Evolutionary conservation across 2,888 invertebrate genomes (phyloP), one percentile per base, ranked within the genome.

Genomic region (Drosophila antonietae): DNA sequence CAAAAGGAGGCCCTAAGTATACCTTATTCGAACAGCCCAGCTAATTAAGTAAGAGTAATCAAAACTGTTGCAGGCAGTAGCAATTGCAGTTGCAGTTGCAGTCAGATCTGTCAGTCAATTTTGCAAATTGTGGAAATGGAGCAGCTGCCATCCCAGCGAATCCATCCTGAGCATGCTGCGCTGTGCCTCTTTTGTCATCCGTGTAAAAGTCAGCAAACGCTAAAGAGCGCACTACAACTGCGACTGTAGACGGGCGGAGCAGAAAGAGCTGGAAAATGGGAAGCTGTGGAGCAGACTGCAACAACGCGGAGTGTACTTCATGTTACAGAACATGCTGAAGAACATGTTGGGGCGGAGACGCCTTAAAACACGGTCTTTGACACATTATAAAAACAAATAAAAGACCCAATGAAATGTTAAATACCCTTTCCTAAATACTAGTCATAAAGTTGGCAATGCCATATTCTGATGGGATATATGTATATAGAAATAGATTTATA

Each of bases 181-280:
- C 44, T 49, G 37, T 18, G 53, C 35, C 35, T n/a, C 75, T 57
- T 63, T 64, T 65, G 63, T 70, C 69, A 74, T 62, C 41, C 31
- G 70, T 68, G 69, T 64, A 80, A 75, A 81, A 80, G 88, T 86
- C 88, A 87, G 86, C 88, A 86, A 88, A 86, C 83, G 86, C 80
- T 80, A 77, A 85, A 87, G 86, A 86, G 86, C 80, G 80, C 86
- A 82, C 72, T 67, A 69, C 63, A 49, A 49, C 33, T 67, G 65
- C 47, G 20, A 37, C 33, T 15, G 12, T n/a, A 41, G 39, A 10
- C 20, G 60, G 7, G 56, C 20, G 62, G 35, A 3, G 23, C 18
- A 31, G 51, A 15, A 7, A 31, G 8, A 10, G 31, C 15, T 2
- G 35, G 15, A 7, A 44, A 10, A 18, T 2, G 18, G 41, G 39